Conservation (phyloP, 2,797 vertebrate species). For the Siniperca undulata region DNA sequence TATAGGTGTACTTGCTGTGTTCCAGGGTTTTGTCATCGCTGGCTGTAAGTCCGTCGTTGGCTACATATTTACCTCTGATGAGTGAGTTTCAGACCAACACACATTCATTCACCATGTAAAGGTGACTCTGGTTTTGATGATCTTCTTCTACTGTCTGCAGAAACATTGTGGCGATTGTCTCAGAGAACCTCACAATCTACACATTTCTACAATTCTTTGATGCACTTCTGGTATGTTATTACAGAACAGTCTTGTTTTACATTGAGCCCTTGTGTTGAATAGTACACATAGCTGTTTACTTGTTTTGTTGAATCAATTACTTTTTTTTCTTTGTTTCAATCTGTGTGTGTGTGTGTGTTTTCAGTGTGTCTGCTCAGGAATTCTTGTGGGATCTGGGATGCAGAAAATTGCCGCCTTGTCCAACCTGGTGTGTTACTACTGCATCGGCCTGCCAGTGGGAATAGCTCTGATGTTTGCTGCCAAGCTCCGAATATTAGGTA, state of each 20-base stretch:
- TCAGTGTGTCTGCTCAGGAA: conserved; percentile 90
- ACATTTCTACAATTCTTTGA: conserved; percentile 89
- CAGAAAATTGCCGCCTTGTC: conserved; percentile 92
- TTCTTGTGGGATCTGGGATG: conserved; percentile 91
- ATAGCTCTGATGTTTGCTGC: conserved; percentile 90
- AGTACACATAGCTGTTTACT: conserved; percentile 4
- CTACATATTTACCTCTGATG: conserved; percentile 89
- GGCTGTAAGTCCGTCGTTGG: conserved; percentile 82
- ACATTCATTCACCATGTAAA: conserved; percentile 8
- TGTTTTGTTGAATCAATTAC: neutral
- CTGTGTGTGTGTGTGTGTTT: conserved; percentile 36
- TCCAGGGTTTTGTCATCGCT: conserved; percentile 75
- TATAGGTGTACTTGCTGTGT: conserved; percentile 76
- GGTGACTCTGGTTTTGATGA: conserved; percentile 21
- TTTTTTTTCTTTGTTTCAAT: conserved; percentile 7
- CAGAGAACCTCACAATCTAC: conserved; percentile 83
- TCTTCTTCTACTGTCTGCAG: conserved; percentile 74
- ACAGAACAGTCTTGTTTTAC: conserved; percentile 15
- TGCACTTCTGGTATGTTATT: conserved; percentile 83
- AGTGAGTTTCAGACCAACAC: conserved; percentile 84
- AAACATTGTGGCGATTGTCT: conserved; percentile 86
- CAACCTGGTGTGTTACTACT: conserved; percentile 91
- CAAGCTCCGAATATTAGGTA: conserved; percentile 89
- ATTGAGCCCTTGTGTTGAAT: neutral
- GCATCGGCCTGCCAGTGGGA: conserved; percentile 89